phyloP scores from a whole-genome alignment of 2,797 vertebrate species.

The Pipistrellus pipistrellus region DNA sequence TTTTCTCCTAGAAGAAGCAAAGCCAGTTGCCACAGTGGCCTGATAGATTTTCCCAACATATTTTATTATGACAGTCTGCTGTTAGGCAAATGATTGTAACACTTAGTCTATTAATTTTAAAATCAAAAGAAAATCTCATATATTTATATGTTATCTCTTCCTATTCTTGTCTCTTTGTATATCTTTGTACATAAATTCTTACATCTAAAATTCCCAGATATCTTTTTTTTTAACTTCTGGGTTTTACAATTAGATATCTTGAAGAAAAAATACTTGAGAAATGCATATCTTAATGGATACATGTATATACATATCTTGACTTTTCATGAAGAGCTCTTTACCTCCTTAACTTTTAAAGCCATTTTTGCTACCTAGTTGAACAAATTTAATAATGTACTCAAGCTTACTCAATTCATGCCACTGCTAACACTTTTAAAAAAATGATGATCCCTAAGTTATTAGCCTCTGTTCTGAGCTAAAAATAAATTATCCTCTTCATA shows the following conservation, averaged over 20 bases:
- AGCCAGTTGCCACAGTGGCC: background rate
- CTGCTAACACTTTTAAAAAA: slow-evolving; percentile 51
- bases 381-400: slow-evolving; percentile 74
- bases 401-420: slow-evolving; percentile 67
- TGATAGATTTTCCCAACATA: slow-evolving; percentile 17
- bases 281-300: slow-evolving; percentile 56
- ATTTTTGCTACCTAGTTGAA: slow-evolving; percentile 66
- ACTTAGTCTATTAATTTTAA: slow-evolving; percentile 25
- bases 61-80: background rate
- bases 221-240: background rate
- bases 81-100: background rate
- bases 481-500: slow-evolving; percentile 70
- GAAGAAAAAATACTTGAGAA: slow-evolving; percentile 57
- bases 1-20: background rate
- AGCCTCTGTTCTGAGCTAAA: slow-evolving; percentile 58
- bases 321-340: slow-evolving; percentile 79
- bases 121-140: background rate
- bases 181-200: background rate
- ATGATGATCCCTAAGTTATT: slow-evolving; percentile 63
- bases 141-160: background rate
- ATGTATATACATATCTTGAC: slow-evolving; percentile 70
- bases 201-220: background rate
- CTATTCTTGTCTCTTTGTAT: background rate
- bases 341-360: slow-evolving; percentile 62
- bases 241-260: slow-evolving; percentile 54